phyloP scores from a whole-genome alignment of 2,113 vertebrate species.

The Solea solea region DNA sequence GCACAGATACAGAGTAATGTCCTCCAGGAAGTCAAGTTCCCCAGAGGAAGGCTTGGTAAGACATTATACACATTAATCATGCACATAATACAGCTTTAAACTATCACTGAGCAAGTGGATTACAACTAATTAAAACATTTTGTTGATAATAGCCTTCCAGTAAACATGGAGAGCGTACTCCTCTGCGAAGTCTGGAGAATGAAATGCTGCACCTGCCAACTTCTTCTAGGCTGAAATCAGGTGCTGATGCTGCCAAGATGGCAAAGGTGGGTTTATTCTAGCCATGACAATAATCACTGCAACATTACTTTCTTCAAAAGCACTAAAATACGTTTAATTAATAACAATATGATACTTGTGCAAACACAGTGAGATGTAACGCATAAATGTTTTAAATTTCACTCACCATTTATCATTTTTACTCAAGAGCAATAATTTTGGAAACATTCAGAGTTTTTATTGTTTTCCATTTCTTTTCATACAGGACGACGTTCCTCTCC shows the following conservation, averaged over 20 bases:
- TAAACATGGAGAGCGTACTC: conserved; percentile 52
- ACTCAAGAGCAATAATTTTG: no score
- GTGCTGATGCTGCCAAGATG: conserved; percentile 19
- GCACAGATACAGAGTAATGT: conserved; percentile 23
- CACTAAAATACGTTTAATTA: no score
- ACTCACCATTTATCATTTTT: no score
- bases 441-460: background rate
- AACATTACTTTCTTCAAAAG: no score
- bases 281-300: no score
- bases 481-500: conserved; percentile 37
- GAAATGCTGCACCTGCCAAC: conserved; percentile 40
- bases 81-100: background rate
- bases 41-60: conserved; percentile 59
- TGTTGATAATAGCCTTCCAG: conserved; percentile 45
- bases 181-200: conserved; percentile 73
- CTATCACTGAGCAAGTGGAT: background rate
- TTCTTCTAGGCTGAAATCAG: conserved; percentile 24
- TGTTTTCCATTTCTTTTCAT: background rate
- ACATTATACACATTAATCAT: background rate
- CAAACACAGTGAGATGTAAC: no score
- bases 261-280: conserved; percentile 37
- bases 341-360: no score
- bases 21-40: conserved; percentile 40
- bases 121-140: background rate
- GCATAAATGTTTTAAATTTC: no score